These are phyloP conservation scores for Poeciliopsis prolifica DNA, from an alignment of 2,113 vertebrate genomes.

Conservation along the genomic window DNA sequence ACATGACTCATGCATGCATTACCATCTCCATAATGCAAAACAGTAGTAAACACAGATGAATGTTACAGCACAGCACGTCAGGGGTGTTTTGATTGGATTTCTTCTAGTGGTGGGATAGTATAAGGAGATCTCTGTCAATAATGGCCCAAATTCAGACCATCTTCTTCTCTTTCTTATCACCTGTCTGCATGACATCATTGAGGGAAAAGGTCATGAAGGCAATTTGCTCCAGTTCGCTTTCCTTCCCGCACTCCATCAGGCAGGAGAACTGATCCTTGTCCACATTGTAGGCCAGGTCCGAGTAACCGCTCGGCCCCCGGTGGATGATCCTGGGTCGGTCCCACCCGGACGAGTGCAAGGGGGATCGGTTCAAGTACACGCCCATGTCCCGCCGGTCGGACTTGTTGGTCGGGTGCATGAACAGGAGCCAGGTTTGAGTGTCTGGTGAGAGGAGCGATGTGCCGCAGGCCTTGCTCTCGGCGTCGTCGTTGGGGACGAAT, in stretches of 20 bases:
- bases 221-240: constrained; percentile 79
- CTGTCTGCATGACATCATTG: constrained; percentile 70
- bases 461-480: constrained; percentile 60
- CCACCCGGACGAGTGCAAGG: constrained; percentile 78
- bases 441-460: constrained; percentile 63
- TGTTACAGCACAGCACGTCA: constrained; percentile 59
- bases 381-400: constrained; percentile 82
- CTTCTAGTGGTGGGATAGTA: constrained; percentile 21
- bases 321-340: constrained; percentile 82
- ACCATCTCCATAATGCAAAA: constrained; percentile 57
- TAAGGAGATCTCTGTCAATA: constrained; percentile 34
- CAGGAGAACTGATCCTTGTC: constrained; percentile 85
- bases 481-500: constrained; percentile 52
- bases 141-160: constrained; percentile 34
- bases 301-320: constrained; percentile 87
- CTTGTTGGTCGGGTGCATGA: constrained; percentile 86
- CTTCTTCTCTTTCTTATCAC: constrained; percentile 59
- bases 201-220: constrained; percentile 77
- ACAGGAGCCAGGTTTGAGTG: constrained; percentile 85
- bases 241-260: constrained; percentile 87
- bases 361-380: constrained; percentile 85
- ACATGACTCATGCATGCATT: constrained; percentile 65
- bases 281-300: constrained; percentile 85
- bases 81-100: constrained; percentile 32
- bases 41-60: constrained; percentile 59